phyloP scores from a whole-genome alignment of 1,140 invertebrate species.

The Drosophila virilis region DNA sequence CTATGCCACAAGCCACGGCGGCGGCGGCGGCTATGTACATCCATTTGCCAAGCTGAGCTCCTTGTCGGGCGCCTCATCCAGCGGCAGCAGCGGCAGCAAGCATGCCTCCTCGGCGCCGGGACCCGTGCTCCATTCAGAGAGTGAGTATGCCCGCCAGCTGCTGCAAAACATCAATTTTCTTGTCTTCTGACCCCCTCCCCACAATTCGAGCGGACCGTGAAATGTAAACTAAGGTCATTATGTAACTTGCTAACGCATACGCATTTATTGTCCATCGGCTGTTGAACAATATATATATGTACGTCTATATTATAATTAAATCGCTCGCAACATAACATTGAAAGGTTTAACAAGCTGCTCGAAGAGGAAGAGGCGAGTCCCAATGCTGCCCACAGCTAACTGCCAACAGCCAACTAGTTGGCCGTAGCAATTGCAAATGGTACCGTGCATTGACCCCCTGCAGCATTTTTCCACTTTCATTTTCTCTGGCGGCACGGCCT shows the following conservation, averaged over 20 bases:
- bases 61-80: conserved; percentile 77
- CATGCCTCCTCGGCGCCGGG: conserved; percentile 38
- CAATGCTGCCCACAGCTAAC: neutral
- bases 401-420: neutral
- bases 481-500: conserved; percentile 38
- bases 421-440: conserved; percentile 45
- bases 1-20: conserved; percentile 61
- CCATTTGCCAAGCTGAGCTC: conserved; percentile 77
- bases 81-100: conserved; percentile 73
- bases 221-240: conserved; percentile 53
- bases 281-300: conserved; percentile 26
- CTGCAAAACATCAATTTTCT: conserved; percentile 36
- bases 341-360: conserved; percentile 28
- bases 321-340: conserved; percentile 42
- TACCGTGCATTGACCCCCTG: conserved; percentile 60
- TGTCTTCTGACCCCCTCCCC: conserved; percentile 29
- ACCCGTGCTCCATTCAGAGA: conserved; percentile 76
- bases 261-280: conserved; percentile 28
- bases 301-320: conserved; percentile 65
- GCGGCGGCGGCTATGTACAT: conserved; percentile 59
- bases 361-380: conserved; percentile 64
- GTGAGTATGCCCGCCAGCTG: conserved; percentile 65
- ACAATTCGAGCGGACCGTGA: conserved; percentile 41
- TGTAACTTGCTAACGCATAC: conserved; percentile 27
- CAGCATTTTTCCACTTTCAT: conserved; percentile 71